These are phyloP conservation scores for Rhamnusium bicolor DNA, from an alignment of 2,888 invertebrate genomes.

Conservation along the genomic window DNA sequence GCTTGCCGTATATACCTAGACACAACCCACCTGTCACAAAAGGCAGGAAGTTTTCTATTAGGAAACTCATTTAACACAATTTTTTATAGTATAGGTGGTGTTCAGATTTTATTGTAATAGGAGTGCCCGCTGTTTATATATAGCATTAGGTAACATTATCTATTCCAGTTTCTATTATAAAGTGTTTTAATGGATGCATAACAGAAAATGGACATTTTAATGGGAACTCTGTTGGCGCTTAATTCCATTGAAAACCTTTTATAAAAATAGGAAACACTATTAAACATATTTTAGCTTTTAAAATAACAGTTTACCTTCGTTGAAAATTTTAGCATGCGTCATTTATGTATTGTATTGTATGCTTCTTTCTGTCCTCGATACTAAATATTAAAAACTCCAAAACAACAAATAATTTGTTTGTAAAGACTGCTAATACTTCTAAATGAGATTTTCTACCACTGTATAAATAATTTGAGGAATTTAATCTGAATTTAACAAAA, in stretches of 20 bases:
- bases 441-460: too few relatives aligned
- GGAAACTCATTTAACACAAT: conserved; percentile 19
- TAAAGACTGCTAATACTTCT: too few relatives aligned
- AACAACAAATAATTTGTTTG: too few relatives aligned
- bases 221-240: conserved; percentile 1
- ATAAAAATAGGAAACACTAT: not conserved
- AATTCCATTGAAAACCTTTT: not conserved
- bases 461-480: too few relatives aligned
- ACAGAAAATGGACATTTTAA: not conserved
- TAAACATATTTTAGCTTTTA: not conserved
- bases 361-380: not conserved
- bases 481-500: too few relatives aligned
- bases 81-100: conserved; percentile 38
- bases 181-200: not conserved
- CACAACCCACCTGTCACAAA: conserved; percentile 41
- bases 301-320: not conserved
- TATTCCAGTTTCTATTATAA: conserved; percentile 9
- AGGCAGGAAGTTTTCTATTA: conserved; percentile 43
- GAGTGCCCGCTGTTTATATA: conserved; percentile 42
- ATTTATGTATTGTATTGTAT: not conserved
- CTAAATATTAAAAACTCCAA: too few relatives aligned
- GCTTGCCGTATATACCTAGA: conserved; percentile 10
- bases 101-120: conserved; percentile 41
- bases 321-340: not conserved
- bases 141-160: conserved; percentile 38